These are phyloP conservation scores for Catamblyrhynchus diadema DNA, from an alignment of 2,797 vertebrate genomes.

Conservation along the genomic window DNA sequence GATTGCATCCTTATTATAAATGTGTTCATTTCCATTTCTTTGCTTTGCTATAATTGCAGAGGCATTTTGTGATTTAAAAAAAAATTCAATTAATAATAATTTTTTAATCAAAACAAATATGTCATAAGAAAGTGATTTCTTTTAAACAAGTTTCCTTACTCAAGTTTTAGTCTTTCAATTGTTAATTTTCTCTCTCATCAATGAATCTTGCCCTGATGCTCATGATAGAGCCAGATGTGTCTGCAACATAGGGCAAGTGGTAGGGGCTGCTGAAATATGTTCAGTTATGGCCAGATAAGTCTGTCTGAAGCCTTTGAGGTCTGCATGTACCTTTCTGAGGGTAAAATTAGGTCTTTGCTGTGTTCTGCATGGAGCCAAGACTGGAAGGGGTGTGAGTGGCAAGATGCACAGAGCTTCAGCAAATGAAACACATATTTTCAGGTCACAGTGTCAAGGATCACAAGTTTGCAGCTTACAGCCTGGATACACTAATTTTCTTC, in stretches of 20 bases:
- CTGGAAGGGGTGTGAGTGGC: not conserved
- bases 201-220: not conserved
- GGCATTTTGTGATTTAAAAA: not conserved
- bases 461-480: not conserved
- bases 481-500: not conserved
- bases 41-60: not conserved
- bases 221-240: rapidly evolving
- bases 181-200: not conserved
- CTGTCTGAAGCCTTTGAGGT: not conserved
- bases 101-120: not conserved
- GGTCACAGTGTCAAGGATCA: not conserved
- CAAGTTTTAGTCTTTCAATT: not conserved
- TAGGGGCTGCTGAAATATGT: not conserved
- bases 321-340: not conserved
- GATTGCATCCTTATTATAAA: not conserved
- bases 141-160: not conserved
- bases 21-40: not conserved
- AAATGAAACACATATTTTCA: not conserved
- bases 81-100: not conserved
- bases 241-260: not conserved
- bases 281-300: not conserved
- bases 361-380: not conserved
- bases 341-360: not conserved
- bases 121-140: not conserved
- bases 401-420: not conserved